Conservation (phyloP, 2,888 invertebrate species). For the Conus canariensis region DNA sequence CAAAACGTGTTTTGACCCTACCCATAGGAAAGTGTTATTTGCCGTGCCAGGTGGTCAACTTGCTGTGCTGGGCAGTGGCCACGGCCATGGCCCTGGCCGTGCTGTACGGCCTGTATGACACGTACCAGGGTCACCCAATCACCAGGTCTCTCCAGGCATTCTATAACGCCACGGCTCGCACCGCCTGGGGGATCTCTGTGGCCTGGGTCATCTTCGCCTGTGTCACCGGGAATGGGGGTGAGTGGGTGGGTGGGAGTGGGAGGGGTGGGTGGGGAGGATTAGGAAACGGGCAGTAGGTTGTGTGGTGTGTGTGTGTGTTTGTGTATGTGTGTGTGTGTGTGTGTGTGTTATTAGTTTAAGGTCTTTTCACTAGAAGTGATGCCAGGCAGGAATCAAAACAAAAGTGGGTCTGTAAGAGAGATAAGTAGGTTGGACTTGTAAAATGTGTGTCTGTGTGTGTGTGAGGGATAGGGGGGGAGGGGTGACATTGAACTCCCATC, state of each 20-base stretch:
- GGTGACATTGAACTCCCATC: too few relatives aligned
- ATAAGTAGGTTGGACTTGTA: too few relatives aligned
- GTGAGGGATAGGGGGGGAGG: too few relatives aligned
- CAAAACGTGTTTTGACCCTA: too few relatives aligned
- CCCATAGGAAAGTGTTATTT: too few relatives aligned
- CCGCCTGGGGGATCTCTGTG: slow-evolving; percentile 80
- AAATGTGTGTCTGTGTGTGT: too few relatives aligned
- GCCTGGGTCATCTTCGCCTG: slow-evolving; percentile 82
- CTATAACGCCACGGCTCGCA: slow-evolving; percentile 79
- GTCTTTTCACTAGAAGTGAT: neutral
- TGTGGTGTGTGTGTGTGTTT: neutral
- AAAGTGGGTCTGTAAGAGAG: too few relatives aligned
- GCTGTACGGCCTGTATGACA: slow-evolving; percentile 74
- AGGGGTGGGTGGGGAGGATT: neutral
- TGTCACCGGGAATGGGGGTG: slow-evolving; percentile 80
- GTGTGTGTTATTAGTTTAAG: too few relatives aligned
- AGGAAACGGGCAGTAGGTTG: neutral
- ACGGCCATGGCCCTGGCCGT: slow-evolving; percentile 63
- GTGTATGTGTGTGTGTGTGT: too few relatives aligned
- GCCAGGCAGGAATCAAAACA: too few relatives aligned
- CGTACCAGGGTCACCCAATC: slow-evolving; percentile 60
- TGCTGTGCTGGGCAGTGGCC: slow-evolving; percentile 71
- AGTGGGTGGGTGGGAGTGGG: neutral
- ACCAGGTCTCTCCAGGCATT: slow-evolving; percentile 62
- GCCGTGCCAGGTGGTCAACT: slow-evolving; percentile 54